Conservation (phyloP, 2,797 vertebrate species). For the Sitta carolinensis region DNA sequence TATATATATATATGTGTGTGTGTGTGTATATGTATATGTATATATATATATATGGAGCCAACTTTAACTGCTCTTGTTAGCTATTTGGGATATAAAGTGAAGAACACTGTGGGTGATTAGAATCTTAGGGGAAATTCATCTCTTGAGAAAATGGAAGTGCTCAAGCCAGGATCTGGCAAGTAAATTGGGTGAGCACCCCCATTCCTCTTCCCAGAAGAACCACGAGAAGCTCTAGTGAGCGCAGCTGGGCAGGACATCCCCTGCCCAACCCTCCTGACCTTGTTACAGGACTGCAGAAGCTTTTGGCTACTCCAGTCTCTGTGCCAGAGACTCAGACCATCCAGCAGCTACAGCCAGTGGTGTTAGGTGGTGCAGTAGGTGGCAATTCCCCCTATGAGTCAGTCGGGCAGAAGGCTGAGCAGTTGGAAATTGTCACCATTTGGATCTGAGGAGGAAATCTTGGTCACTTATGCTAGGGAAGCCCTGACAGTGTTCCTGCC, state of each 20-base stretch:
- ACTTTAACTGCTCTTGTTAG: not conserved
- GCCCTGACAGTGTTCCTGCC: not conserved
- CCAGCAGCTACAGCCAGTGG: not conserved
- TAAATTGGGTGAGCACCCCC: not conserved
- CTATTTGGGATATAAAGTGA: not conserved
- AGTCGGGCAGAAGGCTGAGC: not conserved
- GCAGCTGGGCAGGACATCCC: not conserved
- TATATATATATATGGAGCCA: not conserved
- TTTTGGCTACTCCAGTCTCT: not conserved
- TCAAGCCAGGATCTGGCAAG: not conserved
- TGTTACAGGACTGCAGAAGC: not conserved
- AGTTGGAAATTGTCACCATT: not conserved
- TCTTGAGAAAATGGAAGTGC: not conserved
- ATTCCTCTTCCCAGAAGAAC: not conserved
- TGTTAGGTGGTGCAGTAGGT: not conserved
- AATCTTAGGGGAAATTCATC: not conserved
- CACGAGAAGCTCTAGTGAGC: not conserved
- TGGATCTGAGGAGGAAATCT: not conserved
- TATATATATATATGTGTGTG: rapidly evolving
- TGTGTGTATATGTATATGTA: no score
- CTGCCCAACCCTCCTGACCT: not conserved
- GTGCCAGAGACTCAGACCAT: not conserved
- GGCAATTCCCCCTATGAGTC: not conserved
- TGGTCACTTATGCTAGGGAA: not conserved
- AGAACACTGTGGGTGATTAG: not conserved